Evolutionary conservation across 2,113 vertebrate species (phyloP).

Genomic region (Pelobates fuscus): DNA sequence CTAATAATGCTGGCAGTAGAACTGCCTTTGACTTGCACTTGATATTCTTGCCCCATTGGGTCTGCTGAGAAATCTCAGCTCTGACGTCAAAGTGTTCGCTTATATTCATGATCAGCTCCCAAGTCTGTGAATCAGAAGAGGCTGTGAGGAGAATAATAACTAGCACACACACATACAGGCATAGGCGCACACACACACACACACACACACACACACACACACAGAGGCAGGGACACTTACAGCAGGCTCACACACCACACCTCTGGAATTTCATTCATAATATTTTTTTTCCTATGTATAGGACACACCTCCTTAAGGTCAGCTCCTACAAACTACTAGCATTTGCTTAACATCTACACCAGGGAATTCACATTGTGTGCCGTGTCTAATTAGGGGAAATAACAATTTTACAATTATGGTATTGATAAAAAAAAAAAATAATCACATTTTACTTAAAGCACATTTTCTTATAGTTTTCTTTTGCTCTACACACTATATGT

Average conservation of each 20-base stretch:
- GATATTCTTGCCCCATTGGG: slow-evolving; percentile 73
- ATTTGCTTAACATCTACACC: slow-evolving; percentile 6
- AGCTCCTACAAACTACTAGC: background rate
- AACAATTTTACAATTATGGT: no score
- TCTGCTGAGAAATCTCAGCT: slow-evolving; percentile 76
- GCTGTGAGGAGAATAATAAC: slow-evolving; percentile 68
- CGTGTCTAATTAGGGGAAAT: background rate
- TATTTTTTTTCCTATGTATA: slow-evolving; percentile 29
- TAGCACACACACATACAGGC: slow-evolving; percentile 47
- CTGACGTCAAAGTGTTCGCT: slow-evolving; percentile 81
- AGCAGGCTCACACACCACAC: slow-evolving; percentile 3
- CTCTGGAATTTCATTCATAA: slow-evolving; percentile 59
- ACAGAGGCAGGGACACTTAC: slow-evolving; percentile 20
- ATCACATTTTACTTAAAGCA: no score
- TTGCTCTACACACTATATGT: background rate
- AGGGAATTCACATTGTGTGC: slow-evolving; percentile 6
- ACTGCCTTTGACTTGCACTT: slow-evolving; percentile 68
- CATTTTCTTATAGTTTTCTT: background rate
- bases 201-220: slow-evolving; percentile 4
- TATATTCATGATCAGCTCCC: slow-evolving; percentile 72
- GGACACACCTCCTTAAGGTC: slow-evolving; percentile 55
- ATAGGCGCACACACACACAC: slow-evolving; percentile 4
- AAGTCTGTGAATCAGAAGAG: slow-evolving; percentile 68
- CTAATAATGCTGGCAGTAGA: slow-evolving; percentile 63
- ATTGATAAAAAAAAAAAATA: no score